Evolutionary conservation across 2,797 vertebrate species (phyloP), one percentile per base, ranked within the genome.

Genomic region (Alauda arvensis): DNA sequence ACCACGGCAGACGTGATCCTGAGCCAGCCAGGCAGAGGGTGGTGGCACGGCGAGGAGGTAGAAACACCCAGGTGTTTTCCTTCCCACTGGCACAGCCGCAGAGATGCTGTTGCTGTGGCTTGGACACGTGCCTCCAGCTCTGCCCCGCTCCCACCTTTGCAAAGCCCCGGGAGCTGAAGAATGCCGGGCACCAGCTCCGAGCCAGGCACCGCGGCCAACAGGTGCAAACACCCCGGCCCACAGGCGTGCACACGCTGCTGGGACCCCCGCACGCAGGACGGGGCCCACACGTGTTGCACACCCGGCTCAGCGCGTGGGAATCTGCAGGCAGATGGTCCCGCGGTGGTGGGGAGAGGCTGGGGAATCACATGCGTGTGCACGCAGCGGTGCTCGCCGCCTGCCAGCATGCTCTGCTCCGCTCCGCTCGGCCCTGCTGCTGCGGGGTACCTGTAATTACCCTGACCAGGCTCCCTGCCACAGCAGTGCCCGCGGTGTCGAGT

Each of bases 201-300:
- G 51, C 29, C 29, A 8, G 29, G 55, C 65, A 5, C 3, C 2
- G 57, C 18, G 20, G 43, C 39, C 53, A 12, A 14, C 2, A 23
- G 48, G 48, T 23, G n/a, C 74, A 56, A 29, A 82, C 5, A 37
- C 16, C 53, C 40, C 37, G 0, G 3, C 34, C 55, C 62, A 8
- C 6, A 1, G 4, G 0, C 0, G 2, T 2, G 3, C 31, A 33
- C 21, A 33, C 21, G 0, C 40, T 25, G 23, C 45, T 1, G 6
- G 79, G 81, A 70, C 39, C 70, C 56, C 43, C 14, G 5, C 15
- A 5, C 4, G 1, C 10, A 8, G 88, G 60, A 82, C 8, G 2
- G 42, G 72, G 53, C 83, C 88, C 48, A 37, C 76, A 23, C 62
- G 68, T 56, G 65, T 61, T 34, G 16, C 81, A 9, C 16, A 19